Base-by-base conservation (phyloP, 2,113 vertebrate species). In the Phylloscopus trochiloides region DNA sequence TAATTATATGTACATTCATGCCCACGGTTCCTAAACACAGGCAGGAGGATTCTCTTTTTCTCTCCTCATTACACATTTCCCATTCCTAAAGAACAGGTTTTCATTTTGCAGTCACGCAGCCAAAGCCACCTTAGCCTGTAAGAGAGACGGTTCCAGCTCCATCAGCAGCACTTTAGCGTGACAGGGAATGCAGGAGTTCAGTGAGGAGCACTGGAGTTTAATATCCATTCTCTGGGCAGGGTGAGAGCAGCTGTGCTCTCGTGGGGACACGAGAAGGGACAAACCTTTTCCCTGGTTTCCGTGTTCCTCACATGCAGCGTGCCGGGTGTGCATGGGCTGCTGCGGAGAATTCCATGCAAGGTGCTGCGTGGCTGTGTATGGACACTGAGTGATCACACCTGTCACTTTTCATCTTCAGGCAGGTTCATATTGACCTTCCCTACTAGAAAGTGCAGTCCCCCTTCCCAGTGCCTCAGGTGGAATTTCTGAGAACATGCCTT, bases 91-190 rank as follows among this genome's bases (percentile, higher is more conserved):
- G 28, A 14, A 17, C 0, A 50, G 72, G 3, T 24, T 76, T 89
- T 10, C 8, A 15, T 62, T 94, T 76, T 73, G 47, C 34, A 92
- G 28, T 34, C 20, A 14, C 0, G 0, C 79, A 85, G 52, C 24
- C 57, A 84, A 63, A 85, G 28, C 32, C 51, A 25, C 14, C 29
- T 58, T n/a, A 54, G 42, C 7, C 38, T 4, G 2, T 29, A 55
- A 47, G 25, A 40, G 36, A 76, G n/a, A 10, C 34, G 1, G 0
- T 54, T 74, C 6, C 1, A 48, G 48, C 25, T 51, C 14, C 25
- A 40, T 59, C 28, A 75, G 16, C 1, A 7, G 54, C 45, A 29
- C 38, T 32, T 61, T 8, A 24, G 26, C 0, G 0, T 40, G 50
- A 17, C 55, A 26, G 5, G 55, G 72, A 47, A 34, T 31, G n/a